Evolutionary conservation across 2,888 invertebrate genomes (phyloP).

Genomic region (Leucoma salicis): DNA sequence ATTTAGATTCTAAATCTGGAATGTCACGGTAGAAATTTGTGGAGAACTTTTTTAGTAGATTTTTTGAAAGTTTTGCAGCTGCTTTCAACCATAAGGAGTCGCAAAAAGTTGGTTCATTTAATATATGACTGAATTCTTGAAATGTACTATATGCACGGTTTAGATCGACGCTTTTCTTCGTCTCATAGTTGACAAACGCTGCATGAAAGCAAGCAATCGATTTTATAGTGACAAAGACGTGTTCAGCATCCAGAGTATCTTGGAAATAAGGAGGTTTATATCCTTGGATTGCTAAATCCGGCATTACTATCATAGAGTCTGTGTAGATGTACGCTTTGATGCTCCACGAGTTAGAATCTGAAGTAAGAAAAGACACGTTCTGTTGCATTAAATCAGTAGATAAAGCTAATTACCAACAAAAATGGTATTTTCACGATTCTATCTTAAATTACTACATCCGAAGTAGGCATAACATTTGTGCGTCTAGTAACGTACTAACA

Average conservation of each 20-base stretch:
- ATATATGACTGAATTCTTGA: slow-evolving; percentile 39
- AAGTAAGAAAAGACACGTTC: no score
- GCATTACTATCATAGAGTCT: slow-evolving; percentile 59
- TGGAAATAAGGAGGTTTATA: slow-evolving; percentile 40
- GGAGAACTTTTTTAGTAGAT: slow-evolving; percentile 52
- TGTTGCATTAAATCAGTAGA: no score
- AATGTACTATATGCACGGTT: slow-evolving; percentile 38
- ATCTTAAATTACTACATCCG: no score
- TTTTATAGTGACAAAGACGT: slow-evolving; percentile 39
- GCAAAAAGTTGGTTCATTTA: slow-evolving; percentile 48
- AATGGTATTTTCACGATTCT: no score
- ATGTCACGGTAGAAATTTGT: slow-evolving; percentile 35
- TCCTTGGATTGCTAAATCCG: slow-evolving; percentile 54
- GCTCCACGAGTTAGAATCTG: slow-evolving; percentile 55
- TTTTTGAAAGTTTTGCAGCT: slow-evolving; percentile 50
- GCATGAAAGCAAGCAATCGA: slow-evolving; percentile 66
- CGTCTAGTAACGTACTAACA: no score
- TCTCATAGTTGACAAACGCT: slow-evolving; percentile 53
- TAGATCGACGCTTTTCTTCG: slow-evolving; percentile 30
- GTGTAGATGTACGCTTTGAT: slow-evolving; percentile 50
- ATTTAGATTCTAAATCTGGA: slow-evolving; percentile 38
- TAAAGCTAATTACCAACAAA: no score
- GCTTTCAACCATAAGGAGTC: slow-evolving; percentile 54
- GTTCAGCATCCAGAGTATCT: slow-evolving; percentile 47
- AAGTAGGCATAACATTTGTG: no score